Percentiles rank a stretch among this genome's conserved stretches.
phyloP scores from a whole-genome alignment of 2,888 invertebrate species.

The Lasioglossum morio region DNA sequence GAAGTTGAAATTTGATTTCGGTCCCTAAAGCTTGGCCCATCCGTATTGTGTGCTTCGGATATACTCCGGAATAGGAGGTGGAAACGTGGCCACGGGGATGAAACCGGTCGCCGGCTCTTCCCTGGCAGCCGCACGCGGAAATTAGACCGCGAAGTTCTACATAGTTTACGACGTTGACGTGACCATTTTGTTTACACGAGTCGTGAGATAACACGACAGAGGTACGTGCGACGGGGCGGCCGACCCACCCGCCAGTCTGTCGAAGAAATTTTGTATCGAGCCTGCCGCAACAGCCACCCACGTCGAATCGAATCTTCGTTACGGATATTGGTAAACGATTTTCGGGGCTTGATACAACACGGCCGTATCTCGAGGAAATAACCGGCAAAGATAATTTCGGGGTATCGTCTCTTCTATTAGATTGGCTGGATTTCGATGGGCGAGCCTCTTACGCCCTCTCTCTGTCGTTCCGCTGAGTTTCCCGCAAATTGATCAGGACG shows the following conservation, averaged over 20 bases:
- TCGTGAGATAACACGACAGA: conserved; percentile 31
- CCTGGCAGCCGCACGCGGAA: conserved; percentile 67
- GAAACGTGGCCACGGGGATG: conserved; percentile 31
- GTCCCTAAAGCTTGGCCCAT: neutral
- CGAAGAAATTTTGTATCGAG: conserved; percentile 38
- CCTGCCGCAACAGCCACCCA: neutral
- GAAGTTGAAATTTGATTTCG: neutral
- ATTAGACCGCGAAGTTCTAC: conserved; percentile 77
- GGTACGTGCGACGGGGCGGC: conserved; percentile 2
- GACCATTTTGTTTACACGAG: conserved; percentile 76
- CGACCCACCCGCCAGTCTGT: conserved; percentile 9
- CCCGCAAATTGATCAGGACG: neutral
- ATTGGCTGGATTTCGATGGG: neutral
- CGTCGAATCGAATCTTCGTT: conserved; percentile 33
- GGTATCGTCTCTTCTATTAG: neutral
- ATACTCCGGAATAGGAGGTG: neutral
- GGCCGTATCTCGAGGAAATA: conserved; percentile 21
- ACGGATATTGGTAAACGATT: conserved; percentile 59
- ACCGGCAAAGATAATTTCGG: conserved; percentile 25
- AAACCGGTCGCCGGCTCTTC: conserved; percentile 15
- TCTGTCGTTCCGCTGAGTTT: neutral
- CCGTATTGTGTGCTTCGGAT: neutral
- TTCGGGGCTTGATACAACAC: conserved; percentile 24
- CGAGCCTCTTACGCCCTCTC: neutral
- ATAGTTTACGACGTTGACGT: conserved; percentile 76